These are phyloP conservation scores for Caenorhabditis briggsae DNA, from an alignment of 1,140 invertebrate species.

Conservation along the genomic window DNA sequence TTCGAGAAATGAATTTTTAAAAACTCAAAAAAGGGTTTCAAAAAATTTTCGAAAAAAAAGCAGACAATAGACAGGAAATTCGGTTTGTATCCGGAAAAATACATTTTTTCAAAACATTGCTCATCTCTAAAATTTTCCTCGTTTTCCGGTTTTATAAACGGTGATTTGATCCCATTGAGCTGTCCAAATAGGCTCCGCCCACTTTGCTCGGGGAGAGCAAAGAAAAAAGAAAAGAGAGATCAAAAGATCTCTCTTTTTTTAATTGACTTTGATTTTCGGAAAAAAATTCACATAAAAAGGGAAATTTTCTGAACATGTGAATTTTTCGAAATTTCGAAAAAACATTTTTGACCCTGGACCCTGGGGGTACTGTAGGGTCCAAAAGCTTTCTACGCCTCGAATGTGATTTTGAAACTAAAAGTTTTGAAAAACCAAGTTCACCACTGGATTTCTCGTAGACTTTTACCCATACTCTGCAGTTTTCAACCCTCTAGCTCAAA, in stretches of 20 bases:
- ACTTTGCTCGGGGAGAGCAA: neutral
- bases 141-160: neutral
- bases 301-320: too few relatives aligned
- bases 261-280: too few relatives aligned
- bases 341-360: too few relatives aligned
- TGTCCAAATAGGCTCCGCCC: neutral
- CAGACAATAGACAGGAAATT: too few relatives aligned
- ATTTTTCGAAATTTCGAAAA: neutral
- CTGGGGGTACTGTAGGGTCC: too few relatives aligned
- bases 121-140: too few relatives aligned
- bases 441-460: neutral
- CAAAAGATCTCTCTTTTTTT: neutral
- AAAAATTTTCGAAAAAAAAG: too few relatives aligned
- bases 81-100: too few relatives aligned
- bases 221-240: neutral
- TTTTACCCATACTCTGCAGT: neutral
- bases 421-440: neutral
- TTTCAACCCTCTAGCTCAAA: neutral
- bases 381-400: too few relatives aligned
- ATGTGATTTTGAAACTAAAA: neutral
- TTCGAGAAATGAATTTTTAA: too few relatives aligned
- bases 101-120: neutral
- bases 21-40: too few relatives aligned
- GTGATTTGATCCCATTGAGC: slow-evolving; percentile 2
- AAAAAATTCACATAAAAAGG: too few relatives aligned